Evolutionary conservation across 2,888 invertebrate species (phyloP).

Genomic region (Margaritifera margaritifera): DNA sequence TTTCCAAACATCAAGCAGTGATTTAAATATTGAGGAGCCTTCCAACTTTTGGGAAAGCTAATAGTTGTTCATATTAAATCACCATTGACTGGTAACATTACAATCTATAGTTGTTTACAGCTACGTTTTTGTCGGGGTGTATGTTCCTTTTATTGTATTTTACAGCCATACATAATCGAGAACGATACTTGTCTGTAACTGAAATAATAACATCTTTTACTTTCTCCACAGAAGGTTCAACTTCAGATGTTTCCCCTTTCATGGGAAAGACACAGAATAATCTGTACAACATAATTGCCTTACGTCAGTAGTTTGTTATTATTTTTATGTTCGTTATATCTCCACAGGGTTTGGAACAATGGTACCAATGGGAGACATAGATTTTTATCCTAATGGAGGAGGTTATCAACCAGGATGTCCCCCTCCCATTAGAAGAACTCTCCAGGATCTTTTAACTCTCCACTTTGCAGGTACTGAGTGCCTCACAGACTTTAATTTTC

Average conservation of each 20-base stretch:
- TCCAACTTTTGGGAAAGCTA: too few relatives aligned
- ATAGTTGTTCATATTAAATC: too few relatives aligned
- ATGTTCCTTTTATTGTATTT: too few relatives aligned
- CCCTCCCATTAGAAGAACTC: constrained; percentile 33
- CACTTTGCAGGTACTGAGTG: constrained; percentile 33
- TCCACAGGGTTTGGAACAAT: constrained; percentile 59
- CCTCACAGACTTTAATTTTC: neutral
- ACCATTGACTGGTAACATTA: too few relatives aligned
- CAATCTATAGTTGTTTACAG: too few relatives aligned
- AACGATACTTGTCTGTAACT: too few relatives aligned
- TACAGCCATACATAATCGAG: too few relatives aligned
- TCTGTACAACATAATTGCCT: neutral
- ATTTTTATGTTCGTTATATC: neutral
- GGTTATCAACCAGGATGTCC: constrained; percentile 60
- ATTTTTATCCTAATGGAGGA: constrained; percentile 65
- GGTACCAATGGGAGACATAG: constrained; percentile 51
- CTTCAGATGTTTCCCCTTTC: neutral
- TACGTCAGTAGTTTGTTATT: neutral
- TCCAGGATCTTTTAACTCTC: constrained; percentile 36
- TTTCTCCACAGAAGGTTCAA: neutral
- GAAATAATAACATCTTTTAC: too few relatives aligned
- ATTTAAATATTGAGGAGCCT: too few relatives aligned
- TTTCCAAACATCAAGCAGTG: too few relatives aligned
- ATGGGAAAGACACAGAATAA: neutral
- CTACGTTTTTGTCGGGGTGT: too few relatives aligned